phyloP scores from a whole-genome alignment of 2,888 invertebrate species.

The Diachrysia chrysitis region DNA sequence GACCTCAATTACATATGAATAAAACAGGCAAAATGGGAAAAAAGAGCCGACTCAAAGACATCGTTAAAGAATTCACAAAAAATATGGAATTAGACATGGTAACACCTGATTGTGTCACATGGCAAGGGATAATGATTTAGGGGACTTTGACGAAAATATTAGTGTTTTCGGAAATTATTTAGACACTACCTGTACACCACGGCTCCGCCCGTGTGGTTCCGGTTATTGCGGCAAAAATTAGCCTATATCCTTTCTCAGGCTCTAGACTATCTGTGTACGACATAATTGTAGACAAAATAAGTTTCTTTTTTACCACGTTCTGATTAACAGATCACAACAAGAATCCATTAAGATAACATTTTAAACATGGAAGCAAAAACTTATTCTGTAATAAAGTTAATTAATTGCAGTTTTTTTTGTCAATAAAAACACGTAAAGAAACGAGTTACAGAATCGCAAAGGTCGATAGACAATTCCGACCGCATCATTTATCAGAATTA shows the following conservation, averaged over 20 bases:
- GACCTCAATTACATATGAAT: conserved; percentile 85
- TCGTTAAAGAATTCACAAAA: conserved; percentile 78
- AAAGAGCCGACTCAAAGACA: conserved; percentile 76
- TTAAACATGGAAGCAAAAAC: conserved; percentile 38
- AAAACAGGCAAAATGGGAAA: conserved; percentile 81
- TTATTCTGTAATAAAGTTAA: conserved; percentile 33
- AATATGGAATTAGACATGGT: conserved; percentile 74
- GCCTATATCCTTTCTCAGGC: too few relatives aligned
- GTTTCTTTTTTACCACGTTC: background rate
- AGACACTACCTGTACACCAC: too few relatives aligned
- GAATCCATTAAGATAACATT: conserved; percentile 35
- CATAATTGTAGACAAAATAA: too few relatives aligned
- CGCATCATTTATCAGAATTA: conserved; percentile 61
- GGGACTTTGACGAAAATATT: conserved; percentile 16
- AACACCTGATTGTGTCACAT: conserved; percentile 56
- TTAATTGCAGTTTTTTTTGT: conserved; percentile 40
- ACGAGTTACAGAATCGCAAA: conserved; percentile 44
- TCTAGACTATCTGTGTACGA: too few relatives aligned
- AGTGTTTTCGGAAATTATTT: conserved; percentile 8
- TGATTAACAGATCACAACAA: conserved; percentile 25
- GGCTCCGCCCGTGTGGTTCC: too few relatives aligned
- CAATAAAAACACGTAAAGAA: conserved; percentile 47
- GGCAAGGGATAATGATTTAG: conserved; percentile 31
- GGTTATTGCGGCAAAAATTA: too few relatives aligned
- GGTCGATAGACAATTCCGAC: conserved; percentile 47